A percentile compares a stretch with the other conserved stretches of the same genome.
These are phyloP conservation scores for Allolobophora icterica DNA, from an alignment of 2,888 invertebrate genomes.

Conservation along the genomic window DNA sequence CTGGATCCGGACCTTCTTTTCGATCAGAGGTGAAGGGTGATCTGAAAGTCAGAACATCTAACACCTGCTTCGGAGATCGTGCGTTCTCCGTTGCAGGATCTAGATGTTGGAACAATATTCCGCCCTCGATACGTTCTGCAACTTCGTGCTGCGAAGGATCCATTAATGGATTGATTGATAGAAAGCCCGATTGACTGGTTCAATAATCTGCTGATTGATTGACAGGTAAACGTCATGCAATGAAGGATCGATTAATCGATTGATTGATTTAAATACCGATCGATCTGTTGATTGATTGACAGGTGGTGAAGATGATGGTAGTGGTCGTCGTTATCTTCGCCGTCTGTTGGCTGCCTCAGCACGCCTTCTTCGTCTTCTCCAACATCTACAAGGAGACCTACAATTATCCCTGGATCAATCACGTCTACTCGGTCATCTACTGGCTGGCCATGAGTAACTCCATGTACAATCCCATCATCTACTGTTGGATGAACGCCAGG, in stretches of 20 bases:
- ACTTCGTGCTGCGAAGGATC: too few species aligned
- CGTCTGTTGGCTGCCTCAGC: constrained; percentile 94
- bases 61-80: too few species aligned
- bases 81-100: too few species aligned
- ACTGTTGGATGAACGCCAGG: constrained; percentile 97
- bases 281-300: constrained; percentile 49
- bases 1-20: too few species aligned
- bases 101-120: too few species aligned
- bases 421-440: constrained; percentile 82
- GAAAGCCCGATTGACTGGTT: too few species aligned
- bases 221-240: not conserved
- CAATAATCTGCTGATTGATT: not conserved
- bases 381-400: constrained; percentile 81
- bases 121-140: too few species aligned
- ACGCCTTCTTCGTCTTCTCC: constrained; percentile 82
- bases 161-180: too few species aligned
- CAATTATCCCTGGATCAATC: constrained; percentile 75
- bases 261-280: not conserved
- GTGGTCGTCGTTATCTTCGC: constrained; percentile 92
- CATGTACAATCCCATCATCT: constrained; percentile 96
- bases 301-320: constrained; percentile 92
- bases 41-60: too few species aligned
- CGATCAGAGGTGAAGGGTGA: too few species aligned
- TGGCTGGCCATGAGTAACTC: constrained; percentile 95
- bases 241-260: not conserved